Conservation (phyloP, 2,113 vertebrate species). For the Amphilophus citrinellus region DNA sequence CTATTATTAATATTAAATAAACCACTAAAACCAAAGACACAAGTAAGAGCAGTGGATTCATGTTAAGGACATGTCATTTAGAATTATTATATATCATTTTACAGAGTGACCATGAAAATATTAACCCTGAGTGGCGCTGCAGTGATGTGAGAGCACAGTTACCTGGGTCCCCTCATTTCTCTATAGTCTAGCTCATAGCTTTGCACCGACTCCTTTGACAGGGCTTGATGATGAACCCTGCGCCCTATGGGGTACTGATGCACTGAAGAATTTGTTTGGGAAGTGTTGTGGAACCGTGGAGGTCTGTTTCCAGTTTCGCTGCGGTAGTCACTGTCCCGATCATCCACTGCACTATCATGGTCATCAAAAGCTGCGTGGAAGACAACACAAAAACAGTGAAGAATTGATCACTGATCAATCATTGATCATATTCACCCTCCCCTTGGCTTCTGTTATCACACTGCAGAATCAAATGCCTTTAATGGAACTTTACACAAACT, state of each 20-base stretch:
- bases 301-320: slow-evolving; percentile 91
- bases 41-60: not conserved
- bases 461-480: not conserved
- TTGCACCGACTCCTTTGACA: slow-evolving; percentile 81
- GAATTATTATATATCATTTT: not conserved
- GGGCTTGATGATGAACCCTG: slow-evolving; percentile 82
- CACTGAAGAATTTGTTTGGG: slow-evolving; percentile 90
- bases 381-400: slow-evolving; percentile 10
- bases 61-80: not conserved
- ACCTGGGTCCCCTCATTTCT: slow-evolving; percentile 87
- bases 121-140: not conserved
- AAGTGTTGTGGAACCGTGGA: slow-evolving; percentile 87
- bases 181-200: slow-evolving; percentile 86
- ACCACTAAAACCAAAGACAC: not conserved
- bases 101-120: not conserved
- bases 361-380: slow-evolving; percentile 88
- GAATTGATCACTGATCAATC: not conserved
- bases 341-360: slow-evolving; percentile 92
- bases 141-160: slow-evolving; percentile 28
- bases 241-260: slow-evolving; percentile 89
- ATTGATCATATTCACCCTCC: not conserved
- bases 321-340: slow-evolving; percentile 93
- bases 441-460: not conserved
- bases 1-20: not conserved
- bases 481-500: too few relatives aligned